Conservation (phyloP, 2,797 vertebrate genomes). For the Melanotaenia pygmaea region DNA sequence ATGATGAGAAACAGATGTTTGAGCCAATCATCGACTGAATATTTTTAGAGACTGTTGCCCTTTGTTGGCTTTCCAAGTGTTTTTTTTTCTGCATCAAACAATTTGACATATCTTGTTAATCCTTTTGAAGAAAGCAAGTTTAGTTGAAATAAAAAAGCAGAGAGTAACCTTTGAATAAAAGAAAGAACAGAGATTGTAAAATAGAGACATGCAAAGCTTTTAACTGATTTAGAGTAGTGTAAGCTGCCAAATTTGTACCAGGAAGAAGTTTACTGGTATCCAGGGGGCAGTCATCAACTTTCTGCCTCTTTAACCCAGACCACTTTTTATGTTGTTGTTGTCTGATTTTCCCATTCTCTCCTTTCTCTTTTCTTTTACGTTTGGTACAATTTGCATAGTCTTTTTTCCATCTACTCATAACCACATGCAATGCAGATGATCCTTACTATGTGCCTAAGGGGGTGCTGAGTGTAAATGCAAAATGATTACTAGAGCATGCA, state of each 20-base stretch:
- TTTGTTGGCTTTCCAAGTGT: background rate
- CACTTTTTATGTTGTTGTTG: constrained; percentile 28
- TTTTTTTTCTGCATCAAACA: background rate
- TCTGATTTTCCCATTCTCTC: constrained; percentile 26
- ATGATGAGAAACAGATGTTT: background rate
- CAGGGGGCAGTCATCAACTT: constrained; percentile 12
- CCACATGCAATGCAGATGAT: constrained; percentile 32
- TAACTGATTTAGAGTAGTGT: background rate
- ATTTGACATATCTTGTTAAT: background rate
- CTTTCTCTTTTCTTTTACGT: constrained; percentile 6
- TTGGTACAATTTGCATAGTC: constrained; percentile 6
- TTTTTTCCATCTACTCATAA: constrained; percentile 24
- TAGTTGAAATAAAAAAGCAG: background rate
- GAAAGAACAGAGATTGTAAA: background rate
- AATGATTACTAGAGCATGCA: constrained; percentile 59
- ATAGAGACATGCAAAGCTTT: constrained; percentile 21
- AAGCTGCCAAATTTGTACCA: constrained; percentile 47
- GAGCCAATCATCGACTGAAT: background rate
- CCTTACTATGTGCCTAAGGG: constrained; percentile 36
- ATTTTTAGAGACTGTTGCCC: background rate
- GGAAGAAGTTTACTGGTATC: constrained; percentile 44
- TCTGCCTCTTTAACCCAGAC: constrained; percentile 37
- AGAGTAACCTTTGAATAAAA: background rate
- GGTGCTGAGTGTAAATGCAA: constrained; percentile 53
- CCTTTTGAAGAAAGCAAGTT: background rate